Evolutionary conservation across 2,113 vertebrate genomes (phyloP), one percentile per base, ranked within the genome.

Genomic region (Noturus placidus): DNA sequence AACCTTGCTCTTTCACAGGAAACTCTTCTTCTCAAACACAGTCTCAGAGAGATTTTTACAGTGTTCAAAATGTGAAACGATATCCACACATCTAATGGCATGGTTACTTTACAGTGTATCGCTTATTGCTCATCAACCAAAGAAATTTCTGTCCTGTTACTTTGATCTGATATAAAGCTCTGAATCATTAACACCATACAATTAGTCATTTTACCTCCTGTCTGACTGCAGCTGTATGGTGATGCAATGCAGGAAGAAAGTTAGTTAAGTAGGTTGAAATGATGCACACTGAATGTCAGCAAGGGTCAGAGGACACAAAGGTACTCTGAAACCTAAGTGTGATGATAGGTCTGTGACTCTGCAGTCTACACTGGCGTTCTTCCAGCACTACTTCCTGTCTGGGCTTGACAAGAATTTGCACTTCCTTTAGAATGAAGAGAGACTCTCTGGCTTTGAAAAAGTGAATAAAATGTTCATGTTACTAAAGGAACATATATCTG

Each of bases 321-420:
- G 19, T 38, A 9, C 35, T 22, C 33, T 38, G 17, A 42, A 86
- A 83, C 46, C 87, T 86, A 63, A 54, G 65, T 69, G 38, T 61
- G 70, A 84, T 14, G 30, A 30, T 52, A 61, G 27, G 30, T 42
- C 69, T 72, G 17, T 38, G 69, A 38, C 35, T 72, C 35, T 38
- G 33, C 69, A 2, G 10, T 74, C 35, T 74, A 25, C 25, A 14
- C 70, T 74, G 19, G 35, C 17, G 25, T 20, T 74, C 70, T 46
- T 20, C 46, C 65, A 15, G 8, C 10, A 42, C 20, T 13, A 22
- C 74, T 42, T 74, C 35, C 70, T 72, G 7, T 38, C 33, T 38
- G 69, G 33, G 19, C 30, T n/a, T 27, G 42, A 46, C 27, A 10
- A n/a, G 42, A 77, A 77, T 56, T 42, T 61, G 27, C 33, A 86